Evolutionary conservation across 2,113 vertebrate genomes (phyloP), one percentile per base, ranked within the genome.

Genomic region (Anguilla rostrata): DNA sequence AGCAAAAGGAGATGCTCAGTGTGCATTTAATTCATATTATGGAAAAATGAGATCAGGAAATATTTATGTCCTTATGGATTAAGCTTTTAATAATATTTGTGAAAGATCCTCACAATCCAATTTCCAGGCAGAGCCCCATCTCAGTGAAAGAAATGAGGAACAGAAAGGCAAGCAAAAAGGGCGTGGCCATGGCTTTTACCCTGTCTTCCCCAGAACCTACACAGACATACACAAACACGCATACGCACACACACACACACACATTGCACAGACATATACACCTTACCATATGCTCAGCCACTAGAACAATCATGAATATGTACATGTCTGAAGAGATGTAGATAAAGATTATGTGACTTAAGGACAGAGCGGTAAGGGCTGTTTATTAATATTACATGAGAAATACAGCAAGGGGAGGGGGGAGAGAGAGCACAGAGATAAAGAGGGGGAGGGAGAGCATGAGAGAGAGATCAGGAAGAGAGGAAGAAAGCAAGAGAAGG

Each of bases 341-440:
- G 71, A 75, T 34, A 75, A 75, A 11, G 71, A 75, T 75, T 75
- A 75, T 75, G 71, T 34, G n/a, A 75, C 71, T 75, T 75, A 75
- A 75, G n/a, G 71, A 6, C 71, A 75, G 71, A 75, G 71, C 71
- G 2, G 71, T 75, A 75, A 75, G 26, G 26, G n/a, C 71, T 34
- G n/a, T 75, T 34, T 75, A 75, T 75, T 75, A 75, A 75, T 75
- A 75, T 75, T 75, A 75, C n/a, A 75, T n/a, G 71, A 75, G 71
- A n/a, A 71, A 8, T 8, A 71, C 9, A 34, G 29, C 26, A 75
- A 1, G n/a, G 26, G n/a, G 71, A 75, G 9, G n/a, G 71, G 60
- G 60, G 60, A 12, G 71, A 34, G 71, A 34, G 71, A 75, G 9
- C 5, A 29, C 9, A 12, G 71, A 34, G n/a, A 75, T n/a, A 75